These are phyloP conservation scores for Sarcophaga subvicina DNA, from an alignment of 2,888 invertebrate species.

Conservation along the genomic window DNA sequence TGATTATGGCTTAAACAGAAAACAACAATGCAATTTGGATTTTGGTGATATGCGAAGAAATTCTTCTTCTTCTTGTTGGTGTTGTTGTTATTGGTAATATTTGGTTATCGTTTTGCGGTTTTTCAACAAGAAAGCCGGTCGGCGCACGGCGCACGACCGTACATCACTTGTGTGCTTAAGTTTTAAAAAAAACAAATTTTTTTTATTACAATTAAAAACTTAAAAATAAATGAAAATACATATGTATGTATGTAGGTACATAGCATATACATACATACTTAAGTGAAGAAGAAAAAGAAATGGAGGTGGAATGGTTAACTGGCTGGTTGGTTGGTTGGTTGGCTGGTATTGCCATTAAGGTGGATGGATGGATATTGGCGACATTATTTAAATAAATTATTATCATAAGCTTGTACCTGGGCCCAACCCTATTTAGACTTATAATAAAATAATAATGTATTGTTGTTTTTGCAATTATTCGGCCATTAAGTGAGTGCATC, in stretches of 20 bases:
- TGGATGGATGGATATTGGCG: background rate
- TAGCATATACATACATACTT: too few species aligned
- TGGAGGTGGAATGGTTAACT: background rate
- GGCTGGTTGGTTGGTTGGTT: too few species aligned
- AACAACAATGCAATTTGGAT: slow-evolving; percentile 28
- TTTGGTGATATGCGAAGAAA: background rate
- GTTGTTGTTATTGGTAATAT: background rate
- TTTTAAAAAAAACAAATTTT: too few species aligned
- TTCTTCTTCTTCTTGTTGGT: background rate
- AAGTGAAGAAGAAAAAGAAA: background rate
- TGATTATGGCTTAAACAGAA: slow-evolving; percentile 15
- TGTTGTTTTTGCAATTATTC: too few species aligned
- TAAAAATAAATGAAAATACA: too few species aligned
- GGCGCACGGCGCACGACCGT: too few species aligned
- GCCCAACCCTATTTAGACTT: background rate
- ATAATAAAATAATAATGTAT: background rate
- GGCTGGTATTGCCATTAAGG: too few species aligned
- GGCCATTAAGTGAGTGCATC: too few species aligned
- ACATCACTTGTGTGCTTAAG: too few species aligned
- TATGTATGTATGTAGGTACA: too few species aligned
- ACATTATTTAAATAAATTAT: background rate
- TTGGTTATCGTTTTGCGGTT: background rate
- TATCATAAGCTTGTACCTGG: background rate
- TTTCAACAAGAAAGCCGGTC: background rate
- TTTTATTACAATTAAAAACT: too few species aligned